Conservation (phyloP, 2,888 invertebrate species). For the Nemapogon koenigi region DNA sequence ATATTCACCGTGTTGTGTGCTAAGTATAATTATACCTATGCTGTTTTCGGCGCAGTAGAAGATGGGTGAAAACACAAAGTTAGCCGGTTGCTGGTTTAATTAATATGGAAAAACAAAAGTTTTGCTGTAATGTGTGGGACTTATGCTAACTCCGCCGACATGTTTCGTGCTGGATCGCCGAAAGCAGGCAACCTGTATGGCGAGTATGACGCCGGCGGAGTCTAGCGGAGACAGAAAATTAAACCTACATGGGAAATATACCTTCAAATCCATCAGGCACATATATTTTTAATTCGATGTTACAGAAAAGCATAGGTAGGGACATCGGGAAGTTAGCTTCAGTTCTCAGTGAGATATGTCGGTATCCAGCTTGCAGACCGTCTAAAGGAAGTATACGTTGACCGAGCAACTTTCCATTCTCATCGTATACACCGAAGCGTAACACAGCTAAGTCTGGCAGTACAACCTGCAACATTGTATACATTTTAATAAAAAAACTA, state of each 20-base stretch:
- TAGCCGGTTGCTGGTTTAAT: no score
- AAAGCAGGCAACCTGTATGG: no score
- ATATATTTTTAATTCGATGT: constrained; percentile 98
- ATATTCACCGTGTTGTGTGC: no score
- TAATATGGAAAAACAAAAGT: no score
- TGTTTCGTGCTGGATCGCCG: no score
- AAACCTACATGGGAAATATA: constrained; percentile 25
- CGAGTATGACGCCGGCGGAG: no score
- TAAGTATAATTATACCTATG: no score
- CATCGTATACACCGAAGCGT: constrained; percentile 93
- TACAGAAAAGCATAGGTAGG: constrained; percentile 97
- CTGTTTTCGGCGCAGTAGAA: no score
- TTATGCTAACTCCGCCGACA: no score
- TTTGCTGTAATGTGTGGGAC: no score
- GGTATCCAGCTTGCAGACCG: constrained; percentile 91
- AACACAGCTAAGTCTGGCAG: constrained; percentile 91
- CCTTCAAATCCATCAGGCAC: constrained; percentile 99
- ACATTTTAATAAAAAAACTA: no score
- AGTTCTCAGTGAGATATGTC: constrained; percentile 91
- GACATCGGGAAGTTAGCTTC: constrained; percentile 99
- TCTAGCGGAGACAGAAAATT: background rate
- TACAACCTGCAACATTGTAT: constrained; percentile 75
- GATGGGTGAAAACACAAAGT: no score
- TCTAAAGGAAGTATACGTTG: constrained; percentile 92
- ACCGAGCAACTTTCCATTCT: constrained; percentile 88